These are phyloP conservation scores for Drosophila nigricruria DNA, from an alignment of 2,888 invertebrate genomes.

Conservation along the genomic window DNA sequence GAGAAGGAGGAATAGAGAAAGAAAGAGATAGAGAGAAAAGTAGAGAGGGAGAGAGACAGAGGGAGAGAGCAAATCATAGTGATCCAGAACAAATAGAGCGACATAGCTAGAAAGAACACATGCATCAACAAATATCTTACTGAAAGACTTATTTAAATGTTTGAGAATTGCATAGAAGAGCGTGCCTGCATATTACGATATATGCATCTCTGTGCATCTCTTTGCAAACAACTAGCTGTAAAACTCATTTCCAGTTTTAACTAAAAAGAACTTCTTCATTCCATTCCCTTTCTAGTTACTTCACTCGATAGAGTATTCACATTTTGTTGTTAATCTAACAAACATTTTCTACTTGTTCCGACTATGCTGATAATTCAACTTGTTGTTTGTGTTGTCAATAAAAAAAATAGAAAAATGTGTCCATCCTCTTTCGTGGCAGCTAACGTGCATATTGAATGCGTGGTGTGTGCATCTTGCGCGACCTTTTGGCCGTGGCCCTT, in stretches of 20 bases:
- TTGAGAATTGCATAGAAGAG: neutral
- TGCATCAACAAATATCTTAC: neutral
- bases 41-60: neutral
- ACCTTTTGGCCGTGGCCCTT: constrained; percentile 74
- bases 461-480: constrained; percentile 67
- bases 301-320: constrained; percentile 19
- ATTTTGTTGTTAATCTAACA: neutral
- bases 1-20: neutral
- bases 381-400: constrained; percentile 66
- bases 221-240: neutral
- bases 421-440: constrained; percentile 38
- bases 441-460: constrained; percentile 70
- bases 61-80: too few species aligned
- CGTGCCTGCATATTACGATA: neutral
- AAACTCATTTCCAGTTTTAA: neutral
- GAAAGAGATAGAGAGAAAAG: neutral
- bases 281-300: neutral
- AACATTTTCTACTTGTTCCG: constrained; percentile 25
- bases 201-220: too few species aligned
- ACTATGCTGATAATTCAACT: constrained; percentile 34
- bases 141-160: neutral
- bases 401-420: constrained; percentile 47
- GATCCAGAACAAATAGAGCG: too few species aligned
- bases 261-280: too few species aligned
- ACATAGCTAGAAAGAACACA: neutral